phyloP scores from a whole-genome alignment of 2,888 invertebrate genomes.

The Eueremaeus valkanovi region DNA sequence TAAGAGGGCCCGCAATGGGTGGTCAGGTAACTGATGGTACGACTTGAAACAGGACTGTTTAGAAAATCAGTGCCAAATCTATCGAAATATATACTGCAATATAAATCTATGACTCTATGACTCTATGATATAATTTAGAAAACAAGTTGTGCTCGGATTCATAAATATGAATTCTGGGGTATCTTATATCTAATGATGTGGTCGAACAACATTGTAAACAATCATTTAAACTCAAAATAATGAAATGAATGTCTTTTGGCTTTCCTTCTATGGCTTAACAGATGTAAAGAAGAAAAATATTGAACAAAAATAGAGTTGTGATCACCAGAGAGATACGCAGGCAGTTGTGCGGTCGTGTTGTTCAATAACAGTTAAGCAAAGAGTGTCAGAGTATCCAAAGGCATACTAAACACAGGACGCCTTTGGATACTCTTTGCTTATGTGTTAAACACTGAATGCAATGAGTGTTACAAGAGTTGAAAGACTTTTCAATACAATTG shows the following conservation, averaged over 20 bases:
- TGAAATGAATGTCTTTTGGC: no score
- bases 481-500: no score
- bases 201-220: slow-evolving; percentile 22
- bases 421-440: no score
- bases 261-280: neutral
- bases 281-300: no score
- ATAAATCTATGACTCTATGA: neutral
- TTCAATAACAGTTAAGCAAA: no score
- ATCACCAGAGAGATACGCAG: no score
- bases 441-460: no score
- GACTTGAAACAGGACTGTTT: neutral
- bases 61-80: slow-evolving; percentile 16
- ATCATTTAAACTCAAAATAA: no score
- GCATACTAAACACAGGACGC: no score
- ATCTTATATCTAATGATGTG: slow-evolving; percentile 11
- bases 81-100: neutral
- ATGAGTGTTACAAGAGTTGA: neutral
- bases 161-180: slow-evolving; percentile 19
- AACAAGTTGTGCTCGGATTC: slow-evolving; percentile 25
- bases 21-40: neutral
- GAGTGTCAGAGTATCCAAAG: no score
- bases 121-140: slow-evolving; percentile 4
- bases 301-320: no score
- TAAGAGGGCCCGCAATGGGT: slow-evolving; percentile 18
- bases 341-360: no score